phyloP scores from a whole-genome alignment of 2,113 vertebrate species.

The Podarcis cretensis region DNA sequence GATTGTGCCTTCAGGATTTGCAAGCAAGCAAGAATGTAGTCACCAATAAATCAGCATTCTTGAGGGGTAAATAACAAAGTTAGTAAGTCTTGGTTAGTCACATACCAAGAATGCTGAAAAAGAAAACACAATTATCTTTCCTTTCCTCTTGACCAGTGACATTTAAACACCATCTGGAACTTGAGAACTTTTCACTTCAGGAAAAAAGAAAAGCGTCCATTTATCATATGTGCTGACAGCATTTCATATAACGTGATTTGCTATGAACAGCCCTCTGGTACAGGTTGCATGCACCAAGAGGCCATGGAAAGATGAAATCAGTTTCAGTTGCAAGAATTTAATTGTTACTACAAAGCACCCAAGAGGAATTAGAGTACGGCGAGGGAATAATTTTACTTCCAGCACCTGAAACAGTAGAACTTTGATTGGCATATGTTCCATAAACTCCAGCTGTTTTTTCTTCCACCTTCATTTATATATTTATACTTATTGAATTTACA shows the following conservation, averaged over 20 bases:
- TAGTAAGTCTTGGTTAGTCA: not conserved
- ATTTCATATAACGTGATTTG: constrained; percentile 20
- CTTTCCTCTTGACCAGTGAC: constrained; percentile 27
- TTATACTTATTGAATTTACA: not conserved
- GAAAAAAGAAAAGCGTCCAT: not conserved
- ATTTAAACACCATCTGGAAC: constrained; percentile 17
- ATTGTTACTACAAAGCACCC: not conserved
- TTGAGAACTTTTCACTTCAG: constrained; percentile 5
- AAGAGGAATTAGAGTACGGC: not conserved
- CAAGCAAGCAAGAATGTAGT: not conserved
- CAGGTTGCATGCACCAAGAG: not conserved
- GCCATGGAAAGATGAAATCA: not conserved
- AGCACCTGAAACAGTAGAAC: not conserved
- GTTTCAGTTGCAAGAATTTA: constrained; percentile 4
- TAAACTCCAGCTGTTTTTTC: constrained; percentile 7
- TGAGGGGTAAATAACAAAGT: not conserved
- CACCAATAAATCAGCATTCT: not conserved
- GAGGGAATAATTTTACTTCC: not conserved
- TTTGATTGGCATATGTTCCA: not conserved
- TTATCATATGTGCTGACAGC: constrained; percentile 11
- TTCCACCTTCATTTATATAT: not conserved
- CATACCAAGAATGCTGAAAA: not conserved
- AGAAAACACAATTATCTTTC: constrained; percentile 15
- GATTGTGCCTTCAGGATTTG: not conserved
- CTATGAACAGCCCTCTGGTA: not conserved